These are phyloP conservation scores for Magallana nippona DNA, from an alignment of 2,888 invertebrate genomes.

Conservation along the genomic window DNA sequence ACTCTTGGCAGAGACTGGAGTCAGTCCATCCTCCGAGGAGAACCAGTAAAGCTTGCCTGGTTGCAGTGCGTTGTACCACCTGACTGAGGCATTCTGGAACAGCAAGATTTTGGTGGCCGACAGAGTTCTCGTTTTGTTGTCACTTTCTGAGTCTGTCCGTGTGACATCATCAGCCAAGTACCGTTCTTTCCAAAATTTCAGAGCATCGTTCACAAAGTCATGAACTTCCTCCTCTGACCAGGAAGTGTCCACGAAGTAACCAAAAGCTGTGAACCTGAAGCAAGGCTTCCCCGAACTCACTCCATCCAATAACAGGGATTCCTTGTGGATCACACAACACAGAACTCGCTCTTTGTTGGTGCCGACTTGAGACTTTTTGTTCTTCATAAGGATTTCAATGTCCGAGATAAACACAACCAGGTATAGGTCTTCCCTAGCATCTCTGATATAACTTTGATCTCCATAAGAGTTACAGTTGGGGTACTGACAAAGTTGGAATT, in stretches of 20 bases:
- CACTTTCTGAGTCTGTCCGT: neutral
- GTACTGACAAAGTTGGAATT: constrained; percentile 36
- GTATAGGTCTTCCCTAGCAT: constrained; percentile 11
- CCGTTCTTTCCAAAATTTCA: neutral
- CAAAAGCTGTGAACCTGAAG: constrained; percentile 30
- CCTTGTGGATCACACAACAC: constrained; percentile 38
- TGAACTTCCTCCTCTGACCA: constrained; percentile 8
- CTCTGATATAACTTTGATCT: neutral
- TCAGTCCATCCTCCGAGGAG: constrained; percentile 38
- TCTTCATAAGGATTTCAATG: neutral
- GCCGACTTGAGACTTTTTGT: neutral
- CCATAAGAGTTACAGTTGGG: constrained; percentile 25
- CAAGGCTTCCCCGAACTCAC: neutral
- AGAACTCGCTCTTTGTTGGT: neutral
- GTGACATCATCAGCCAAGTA: neutral
- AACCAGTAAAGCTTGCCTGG: constrained; percentile 50
- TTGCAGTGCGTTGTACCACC: constrained; percentile 53
- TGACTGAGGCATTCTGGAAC: constrained; percentile 43
- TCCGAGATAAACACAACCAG: neutral
- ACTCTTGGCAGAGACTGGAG: neutral
- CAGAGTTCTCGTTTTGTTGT: neutral
- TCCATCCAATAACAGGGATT: constrained; percentile 39
- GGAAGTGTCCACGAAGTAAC: constrained; percentile 9
- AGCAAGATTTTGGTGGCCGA: constrained; percentile 35
- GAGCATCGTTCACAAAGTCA: neutral